phyloP scores from a whole-genome alignment of 2,797 vertebrate genomes.

The Manis javanica region DNA sequence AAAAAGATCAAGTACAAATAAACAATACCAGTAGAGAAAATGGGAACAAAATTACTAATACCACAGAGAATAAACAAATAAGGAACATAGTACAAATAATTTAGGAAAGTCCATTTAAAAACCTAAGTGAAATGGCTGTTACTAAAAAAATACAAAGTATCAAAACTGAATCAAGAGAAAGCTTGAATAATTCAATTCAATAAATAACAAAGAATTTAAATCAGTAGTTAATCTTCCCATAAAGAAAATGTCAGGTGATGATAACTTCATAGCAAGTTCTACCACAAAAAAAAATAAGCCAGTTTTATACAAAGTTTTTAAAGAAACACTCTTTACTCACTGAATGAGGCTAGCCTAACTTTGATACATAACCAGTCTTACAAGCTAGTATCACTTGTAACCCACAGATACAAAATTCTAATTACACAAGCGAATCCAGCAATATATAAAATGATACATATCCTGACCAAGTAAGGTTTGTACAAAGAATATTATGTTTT shows the following conservation, averaged over 20 bases:
- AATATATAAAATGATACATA: background rate
- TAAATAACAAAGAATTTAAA: background rate
- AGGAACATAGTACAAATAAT: background rate
- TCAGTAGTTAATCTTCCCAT: background rate
- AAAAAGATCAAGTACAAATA: background rate
- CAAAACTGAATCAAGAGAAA: background rate
- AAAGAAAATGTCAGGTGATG: background rate
- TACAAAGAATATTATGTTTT: slow-evolving; percentile 7
- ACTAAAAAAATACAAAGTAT: background rate
- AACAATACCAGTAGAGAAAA: background rate
- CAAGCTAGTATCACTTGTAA: background rate
- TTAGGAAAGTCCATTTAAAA: background rate
- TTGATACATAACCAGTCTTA: background rate
- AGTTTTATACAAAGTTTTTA: background rate
- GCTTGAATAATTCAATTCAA: background rate
- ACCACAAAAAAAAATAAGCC: background rate
- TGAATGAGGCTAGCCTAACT: background rate
- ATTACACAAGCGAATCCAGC: background rate
- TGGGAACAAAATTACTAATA: background rate
- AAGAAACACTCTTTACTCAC: background rate
- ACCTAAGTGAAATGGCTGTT: background rate
- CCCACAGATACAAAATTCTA: background rate
- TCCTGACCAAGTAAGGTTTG: background rate
- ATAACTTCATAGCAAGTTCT: background rate
- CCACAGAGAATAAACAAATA: background rate